Base-by-base conservation (phyloP, 2,888 invertebrate genomes). In the Steinernema hermaphroditum region DNA sequence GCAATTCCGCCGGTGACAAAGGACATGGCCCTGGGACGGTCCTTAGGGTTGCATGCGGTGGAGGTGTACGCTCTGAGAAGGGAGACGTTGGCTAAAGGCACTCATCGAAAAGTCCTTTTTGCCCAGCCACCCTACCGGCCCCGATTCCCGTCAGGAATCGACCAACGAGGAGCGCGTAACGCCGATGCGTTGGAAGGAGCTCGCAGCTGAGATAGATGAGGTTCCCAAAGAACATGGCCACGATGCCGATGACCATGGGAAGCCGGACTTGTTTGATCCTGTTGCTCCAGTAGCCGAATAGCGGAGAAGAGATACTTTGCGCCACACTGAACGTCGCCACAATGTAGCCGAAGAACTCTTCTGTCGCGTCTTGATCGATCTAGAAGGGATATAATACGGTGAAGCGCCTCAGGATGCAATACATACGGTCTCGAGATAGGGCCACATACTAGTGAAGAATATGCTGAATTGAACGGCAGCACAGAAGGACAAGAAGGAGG, bases 1-100 rank as follows among this genome's bases (percentile, higher is more conserved):
- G 87, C 85, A 75, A 88, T 87, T 43, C 78, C 87, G 2, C 87
- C 88, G 37, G 87, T 87, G 75, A 88, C 82, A 57, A 87, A 85
- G 0, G 88, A 87, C 81, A 88, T 87, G 2, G 87, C 84, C n/a
- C 82, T 72, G 4, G 87, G 87, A 14, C 88, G 78, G 71, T 88
- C 88, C 22, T 78, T 75, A 0, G 85, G 68, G 0, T 83, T 87
- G 22, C 87, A 87, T 0, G 87, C 88, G 0, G 83, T 84, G 1
- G 87, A 82, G 0, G 87, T 83, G 73, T 87, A 88, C 0, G 87
- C 85, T 50, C 87, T 75, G 2, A 88, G 86, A 0, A 88, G 83
- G 0, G 87, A 85, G 9, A 87, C 86, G 74, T 87, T 87, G 24
- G 87, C 88, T 87, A 43, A 54, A 69, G 12, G 22, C 14, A 0